phyloP scores from a whole-genome alignment of 2,113 vertebrate species.

The Lycaon pictus region DNA sequence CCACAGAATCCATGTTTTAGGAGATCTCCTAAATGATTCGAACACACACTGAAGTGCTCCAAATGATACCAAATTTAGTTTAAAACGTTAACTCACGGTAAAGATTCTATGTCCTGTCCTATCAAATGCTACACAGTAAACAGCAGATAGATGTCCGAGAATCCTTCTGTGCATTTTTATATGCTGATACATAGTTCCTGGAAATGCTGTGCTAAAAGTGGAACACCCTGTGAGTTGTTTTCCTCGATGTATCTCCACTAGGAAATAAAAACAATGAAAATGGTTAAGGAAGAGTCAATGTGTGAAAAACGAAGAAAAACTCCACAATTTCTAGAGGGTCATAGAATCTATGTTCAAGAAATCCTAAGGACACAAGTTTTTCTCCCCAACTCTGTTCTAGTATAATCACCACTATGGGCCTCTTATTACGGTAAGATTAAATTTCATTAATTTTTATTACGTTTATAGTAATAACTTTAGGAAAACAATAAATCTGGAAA shows the following conservation, averaged over 20 bases:
- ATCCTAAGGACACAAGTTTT: background rate
- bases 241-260: conserved; percentile 94
- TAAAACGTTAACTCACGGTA: conserved; percentile 92
- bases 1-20: background rate
- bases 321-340: background rate
- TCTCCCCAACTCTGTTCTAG: background rate
- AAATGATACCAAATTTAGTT: background rate
- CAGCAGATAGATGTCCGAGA: conserved; percentile 98
- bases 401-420: background rate
- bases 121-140: conserved; percentile 99
- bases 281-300: conserved; percentile 50
- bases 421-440: background rate
- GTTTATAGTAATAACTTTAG: background rate
- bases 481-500: background rate
- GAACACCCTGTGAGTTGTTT: conserved; percentile 94
- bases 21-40: conserved; percentile 8
- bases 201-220: conserved; percentile 93
- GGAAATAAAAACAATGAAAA: conserved; percentile 80
- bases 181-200: conserved; percentile 95
- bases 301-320: conserved; percentile 40
- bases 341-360: conserved; percentile 28
- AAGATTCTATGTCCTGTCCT: conserved; percentile 98
- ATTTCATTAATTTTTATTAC: conserved; percentile 6
- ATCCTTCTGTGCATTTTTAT: conserved; percentile 97
- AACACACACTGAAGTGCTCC: background rate